These are phyloP conservation scores for Hirudo medicinalis DNA, from an alignment of 1,140 invertebrate genomes.

Conservation along the genomic window DNA sequence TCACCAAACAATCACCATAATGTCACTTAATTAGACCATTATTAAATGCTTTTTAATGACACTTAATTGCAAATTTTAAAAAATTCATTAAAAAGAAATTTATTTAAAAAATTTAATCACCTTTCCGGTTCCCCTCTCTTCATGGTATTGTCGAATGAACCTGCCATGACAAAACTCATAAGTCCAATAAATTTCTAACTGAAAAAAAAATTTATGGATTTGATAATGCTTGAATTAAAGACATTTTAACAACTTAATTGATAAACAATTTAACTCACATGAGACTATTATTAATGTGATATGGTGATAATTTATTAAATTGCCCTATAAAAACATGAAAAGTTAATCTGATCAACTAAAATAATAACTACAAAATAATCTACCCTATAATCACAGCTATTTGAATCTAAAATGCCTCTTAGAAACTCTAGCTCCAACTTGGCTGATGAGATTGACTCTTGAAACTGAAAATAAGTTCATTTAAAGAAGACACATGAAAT, in stretches of 20 bases:
- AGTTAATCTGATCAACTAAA: too few species aligned
- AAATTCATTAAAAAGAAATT: neutral
- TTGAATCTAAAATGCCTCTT: constrained; percentile 56
- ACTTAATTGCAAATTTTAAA: too few species aligned
- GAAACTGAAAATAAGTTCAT: neutral
- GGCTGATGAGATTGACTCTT: constrained; percentile 8
- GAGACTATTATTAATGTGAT: neutral
- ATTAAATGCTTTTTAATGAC: too few species aligned
- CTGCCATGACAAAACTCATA: constrained; percentile 90
- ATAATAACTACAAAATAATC: constrained; percentile 18
- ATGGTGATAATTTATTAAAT: constrained; percentile 2
- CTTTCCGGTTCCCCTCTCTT: constrained; percentile 59
- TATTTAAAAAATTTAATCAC: constrained; percentile 26
- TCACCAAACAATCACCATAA: too few species aligned
- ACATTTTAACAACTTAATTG: neutral
- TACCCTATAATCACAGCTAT: constrained; percentile 65
- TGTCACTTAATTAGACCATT: too few species aligned
- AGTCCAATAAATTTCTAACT: constrained; percentile 88
- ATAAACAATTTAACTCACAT: neutral
- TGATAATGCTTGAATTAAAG: neutral
- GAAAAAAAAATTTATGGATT: constrained; percentile 24
- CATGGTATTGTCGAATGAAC: constrained; percentile 82
- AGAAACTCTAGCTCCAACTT: constrained; percentile 48
- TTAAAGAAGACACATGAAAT: constrained; percentile 32
- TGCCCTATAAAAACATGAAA: too few species aligned